Evolutionary conservation across 2,888 invertebrate species (phyloP), one percentile per base, ranked within the genome.

Genomic region (Acanthosepion lycidas): DNA sequence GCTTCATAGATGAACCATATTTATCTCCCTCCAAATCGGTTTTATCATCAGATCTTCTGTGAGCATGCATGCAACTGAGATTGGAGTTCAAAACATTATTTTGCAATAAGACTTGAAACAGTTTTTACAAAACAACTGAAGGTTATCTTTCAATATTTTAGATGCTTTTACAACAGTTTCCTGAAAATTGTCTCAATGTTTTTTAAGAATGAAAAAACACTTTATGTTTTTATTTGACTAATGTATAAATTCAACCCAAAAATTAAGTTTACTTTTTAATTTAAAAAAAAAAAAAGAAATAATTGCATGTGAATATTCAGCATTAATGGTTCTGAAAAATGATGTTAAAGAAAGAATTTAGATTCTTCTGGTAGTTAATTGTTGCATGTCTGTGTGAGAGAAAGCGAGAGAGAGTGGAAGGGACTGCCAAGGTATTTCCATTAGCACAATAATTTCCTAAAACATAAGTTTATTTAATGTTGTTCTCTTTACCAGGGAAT

Each of bases 141-240:
- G 33, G 78, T 78, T 78, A 78, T 78, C 33, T 78, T 78, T 78
- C 78, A 78, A 78, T n/a, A n/a, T 78, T 78, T 78, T 78, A n/a
- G 12, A 78, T 78, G 78, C 78, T 78, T 78, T 78, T 78, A 78
- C 28, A 33, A 78, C n/a, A 64, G 26, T 78, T n/a, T n/a, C 18
- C n/a, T 78, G n/a, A 78, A 78, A 78, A 78, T 33, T 33, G 12
- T 78, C 15, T 33, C 15, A 15, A 15, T n/a, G 8, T 33, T 78
- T n/a, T 78, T 78, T 18, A 26, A 64, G 28, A 26, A 23, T 64
- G 64, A 64, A 64, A 64, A 64, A 64, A 64, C 51, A 5, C 28
- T 78, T 33, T 15, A n/a, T n/a, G n/a, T n/a, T 78, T 78, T n/a
- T n/a, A 78, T 78, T 78, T 78, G 78, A 78, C n/a, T 33, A 78